Percentiles rank a stretch among this genome's conserved stretches.
phyloP scores from a whole-genome alignment of 2,113 vertebrate genomes.

The Gambusia affinis region DNA sequence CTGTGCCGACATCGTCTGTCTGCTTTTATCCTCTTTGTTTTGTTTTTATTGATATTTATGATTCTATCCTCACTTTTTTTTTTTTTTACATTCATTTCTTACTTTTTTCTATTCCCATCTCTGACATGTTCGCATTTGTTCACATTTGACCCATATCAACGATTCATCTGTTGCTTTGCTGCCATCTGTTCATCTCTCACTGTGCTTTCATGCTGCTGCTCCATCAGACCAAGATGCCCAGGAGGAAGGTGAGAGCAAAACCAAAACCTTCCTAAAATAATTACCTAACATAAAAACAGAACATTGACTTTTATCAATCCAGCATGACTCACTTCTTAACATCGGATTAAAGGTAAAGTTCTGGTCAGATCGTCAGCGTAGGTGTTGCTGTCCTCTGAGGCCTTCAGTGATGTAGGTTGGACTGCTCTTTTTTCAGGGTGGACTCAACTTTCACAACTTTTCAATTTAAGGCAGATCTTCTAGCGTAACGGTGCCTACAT shows the following conservation, averaged over 20 bases:
- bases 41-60: background rate
- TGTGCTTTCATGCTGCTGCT: constrained; percentile 24
- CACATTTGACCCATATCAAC: constrained; percentile 6
- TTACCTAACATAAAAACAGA: constrained; percentile 15
- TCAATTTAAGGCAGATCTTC: too few species aligned
- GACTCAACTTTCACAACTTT: too few species aligned
- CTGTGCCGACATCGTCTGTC: background rate
- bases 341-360: background rate
- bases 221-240: constrained; percentile 66
- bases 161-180: background rate
- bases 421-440: too few species aligned
- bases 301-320: background rate
- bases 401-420: too few species aligned
- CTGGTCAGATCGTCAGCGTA: too few species aligned
- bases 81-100: too few species aligned
- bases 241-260: constrained; percentile 64
- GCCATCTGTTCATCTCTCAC: constrained; percentile 23
- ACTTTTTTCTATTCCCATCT: too few species aligned
- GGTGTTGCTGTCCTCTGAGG: too few species aligned
- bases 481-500: too few species aligned
- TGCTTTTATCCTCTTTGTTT: too few species aligned
- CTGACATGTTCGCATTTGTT: background rate
- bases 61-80: too few species aligned
- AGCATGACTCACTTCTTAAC: background rate
- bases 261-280: background rate